Evolutionary conservation across 2,888 invertebrate species (phyloP), one percentile per base, ranked within the genome.

Genomic region (Drosophila tanythrix): DNA sequence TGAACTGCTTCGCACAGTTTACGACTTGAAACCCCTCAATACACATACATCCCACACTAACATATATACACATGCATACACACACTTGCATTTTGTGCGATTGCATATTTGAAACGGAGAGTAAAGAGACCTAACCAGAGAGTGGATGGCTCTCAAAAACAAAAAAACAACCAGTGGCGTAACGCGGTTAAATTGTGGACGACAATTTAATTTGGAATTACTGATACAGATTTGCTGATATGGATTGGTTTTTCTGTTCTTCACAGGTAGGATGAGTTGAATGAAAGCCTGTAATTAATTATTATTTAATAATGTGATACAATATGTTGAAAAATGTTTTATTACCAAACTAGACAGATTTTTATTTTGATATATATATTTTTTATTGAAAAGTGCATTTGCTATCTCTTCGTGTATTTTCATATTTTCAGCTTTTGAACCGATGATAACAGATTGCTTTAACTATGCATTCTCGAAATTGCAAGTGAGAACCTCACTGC

Each of bases 1-100:
- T 88, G 83, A 85, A 83, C 88, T 82, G 83, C 76, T 73, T 80
- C 58, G 76, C 70, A 71, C 82, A 82, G 79, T 84, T 87, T 84
- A 87, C 60, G 81, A 76, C 58, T 82, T 73, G 74, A 85, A 69
- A 76, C 72, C 79, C 46, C 66, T 46, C 74, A 66, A 74, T 65
- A 67, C 71, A 67, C 71, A 57, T 61, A 67, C 69, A 64, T 58
- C 67, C 63, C 79, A 66, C 55, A 52, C 48, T 74, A 33, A 66
- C 53, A 68, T 43, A 59, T 60, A 53, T 56, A 59, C 51, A 61
- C 66, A 70, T 50, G 50, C 57, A n/a, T 33, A 33, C 31, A 73
- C 40, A 52, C 46, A 61, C 43, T 31, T 71, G 72, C 72, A 64
- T 55, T 58, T 57, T 43, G 57, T 69, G 57, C 36, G 61, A 56